These are phyloP conservation scores for Chironomus riparius DNA, from an alignment of 2,888 invertebrate species.

Conservation along the genomic window DNA sequence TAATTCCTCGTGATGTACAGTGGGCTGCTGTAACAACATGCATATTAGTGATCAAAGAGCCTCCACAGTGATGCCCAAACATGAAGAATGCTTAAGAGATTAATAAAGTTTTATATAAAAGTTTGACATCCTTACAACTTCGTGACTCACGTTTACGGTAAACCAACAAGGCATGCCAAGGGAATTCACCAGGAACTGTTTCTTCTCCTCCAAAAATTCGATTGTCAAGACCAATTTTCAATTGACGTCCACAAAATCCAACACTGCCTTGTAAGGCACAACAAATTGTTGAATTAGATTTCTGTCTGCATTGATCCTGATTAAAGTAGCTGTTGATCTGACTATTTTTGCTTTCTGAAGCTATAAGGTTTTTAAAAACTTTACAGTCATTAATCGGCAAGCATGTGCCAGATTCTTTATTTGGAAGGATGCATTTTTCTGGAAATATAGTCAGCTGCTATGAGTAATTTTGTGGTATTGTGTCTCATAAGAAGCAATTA, in stretches of 20 bases:
- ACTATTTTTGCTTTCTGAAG: not conserved
- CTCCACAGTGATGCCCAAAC: not conserved
- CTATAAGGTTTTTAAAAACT: not conserved
- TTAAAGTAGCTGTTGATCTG: not conserved
- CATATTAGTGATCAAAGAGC: not conserved
- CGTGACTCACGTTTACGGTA: not conserved
- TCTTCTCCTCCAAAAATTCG: slow-evolving; percentile 41
- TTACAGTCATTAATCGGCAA: not conserved
- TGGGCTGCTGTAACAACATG: slow-evolving; percentile 6
- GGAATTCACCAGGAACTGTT: slow-evolving; percentile 47
- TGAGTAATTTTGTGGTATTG: too few species aligned
- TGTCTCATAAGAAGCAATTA: too few species aligned
- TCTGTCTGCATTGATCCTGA: too few species aligned
- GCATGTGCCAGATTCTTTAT: not conserved
- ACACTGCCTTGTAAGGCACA: too few species aligned
- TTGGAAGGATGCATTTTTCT: not conserved
- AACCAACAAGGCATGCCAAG: slow-evolving; percentile 39
- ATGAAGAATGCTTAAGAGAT: not conserved
- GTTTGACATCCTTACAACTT: too few species aligned
- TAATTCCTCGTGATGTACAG: not conserved
- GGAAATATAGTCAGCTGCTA: not conserved
- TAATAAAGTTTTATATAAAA: too few species aligned
- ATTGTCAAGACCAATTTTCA: slow-evolving; percentile 30
- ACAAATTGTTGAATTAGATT: too few species aligned
- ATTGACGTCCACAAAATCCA: not conserved